Percentiles rank a stretch among this genome's conserved stretches.
These are phyloP conservation scores for Busseola fusca DNA, from an alignment of 2,888 invertebrate genomes.

Conservation along the genomic window DNA sequence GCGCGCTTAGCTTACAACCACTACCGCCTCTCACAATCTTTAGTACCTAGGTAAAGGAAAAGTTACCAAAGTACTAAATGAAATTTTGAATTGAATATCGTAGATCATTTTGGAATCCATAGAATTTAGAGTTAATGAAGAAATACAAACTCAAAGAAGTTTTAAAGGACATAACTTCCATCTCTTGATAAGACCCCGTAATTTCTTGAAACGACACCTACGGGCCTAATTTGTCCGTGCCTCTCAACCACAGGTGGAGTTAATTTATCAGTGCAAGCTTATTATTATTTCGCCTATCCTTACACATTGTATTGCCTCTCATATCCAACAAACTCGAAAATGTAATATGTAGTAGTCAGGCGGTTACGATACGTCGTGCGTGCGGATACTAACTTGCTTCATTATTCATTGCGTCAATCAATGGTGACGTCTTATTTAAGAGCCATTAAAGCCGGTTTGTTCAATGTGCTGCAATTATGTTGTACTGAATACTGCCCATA, in stretches of 20 bases:
- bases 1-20: background rate
- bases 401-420: conserved; percentile 16
- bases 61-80: no score
- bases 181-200: background rate
- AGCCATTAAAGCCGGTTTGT: background rate
- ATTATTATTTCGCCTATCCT: background rate
- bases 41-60: background rate
- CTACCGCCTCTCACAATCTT: background rate
- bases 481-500: background rate
- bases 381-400: background rate
- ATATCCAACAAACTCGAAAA: background rate
- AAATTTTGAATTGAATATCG: background rate
- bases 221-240: background rate
- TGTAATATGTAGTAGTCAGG: background rate
- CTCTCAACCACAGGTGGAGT: background rate
- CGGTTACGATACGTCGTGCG: background rate
- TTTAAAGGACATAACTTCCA: background rate
- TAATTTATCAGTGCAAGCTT: background rate
- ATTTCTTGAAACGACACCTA: background rate
- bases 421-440: background rate
- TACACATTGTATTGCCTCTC: background rate
- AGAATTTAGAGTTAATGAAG: background rate
- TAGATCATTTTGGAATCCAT: no score
- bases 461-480: background rate
- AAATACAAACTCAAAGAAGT: background rate